Percentiles rank a stretch among this genome's conserved stretches.
Evolutionary conservation across 2,888 invertebrate species (phyloP).

Genomic region (Myathropa florea): DNA sequence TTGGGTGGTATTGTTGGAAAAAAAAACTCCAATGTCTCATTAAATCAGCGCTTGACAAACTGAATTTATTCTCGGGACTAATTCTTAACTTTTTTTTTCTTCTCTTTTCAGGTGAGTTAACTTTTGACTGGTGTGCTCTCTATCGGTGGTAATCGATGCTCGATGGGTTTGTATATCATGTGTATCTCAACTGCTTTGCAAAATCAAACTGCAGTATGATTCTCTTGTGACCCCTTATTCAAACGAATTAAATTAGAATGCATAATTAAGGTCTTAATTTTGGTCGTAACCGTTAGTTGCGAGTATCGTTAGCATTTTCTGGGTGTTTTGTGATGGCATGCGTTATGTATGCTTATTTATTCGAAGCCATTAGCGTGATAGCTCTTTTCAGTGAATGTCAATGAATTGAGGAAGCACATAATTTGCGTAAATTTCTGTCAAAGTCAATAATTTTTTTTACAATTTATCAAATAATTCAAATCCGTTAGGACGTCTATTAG

Average conservation of each 20-base stretch:
- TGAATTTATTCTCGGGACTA: neutral
- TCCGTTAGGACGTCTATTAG: neutral
- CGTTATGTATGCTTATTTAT: neutral
- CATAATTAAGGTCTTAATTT: neutral
- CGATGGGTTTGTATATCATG: neutral
- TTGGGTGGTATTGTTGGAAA: neutral
- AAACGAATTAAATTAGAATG: neutral
- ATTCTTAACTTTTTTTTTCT: slow-evolving; percentile 2
- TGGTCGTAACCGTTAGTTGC: neutral
- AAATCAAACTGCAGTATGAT: neutral
- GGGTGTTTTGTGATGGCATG: neutral
- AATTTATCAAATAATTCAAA: neutral
- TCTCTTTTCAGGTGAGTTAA: slow-evolving; percentile 41
- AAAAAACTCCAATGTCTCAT: neutral
- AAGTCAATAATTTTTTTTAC: neutral
- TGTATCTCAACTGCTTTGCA: neutral
- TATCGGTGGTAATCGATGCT: neutral
- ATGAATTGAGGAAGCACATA: neutral
- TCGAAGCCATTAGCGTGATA: neutral
- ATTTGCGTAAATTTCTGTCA: neutral
- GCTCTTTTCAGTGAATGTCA: neutral
- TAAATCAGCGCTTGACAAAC: neutral
- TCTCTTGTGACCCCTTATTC: neutral
- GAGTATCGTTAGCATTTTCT: neutral
- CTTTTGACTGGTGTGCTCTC: neutral